phyloP scores from a whole-genome alignment of 2,113 vertebrate species.

The Marcusenius ussheri region DNA sequence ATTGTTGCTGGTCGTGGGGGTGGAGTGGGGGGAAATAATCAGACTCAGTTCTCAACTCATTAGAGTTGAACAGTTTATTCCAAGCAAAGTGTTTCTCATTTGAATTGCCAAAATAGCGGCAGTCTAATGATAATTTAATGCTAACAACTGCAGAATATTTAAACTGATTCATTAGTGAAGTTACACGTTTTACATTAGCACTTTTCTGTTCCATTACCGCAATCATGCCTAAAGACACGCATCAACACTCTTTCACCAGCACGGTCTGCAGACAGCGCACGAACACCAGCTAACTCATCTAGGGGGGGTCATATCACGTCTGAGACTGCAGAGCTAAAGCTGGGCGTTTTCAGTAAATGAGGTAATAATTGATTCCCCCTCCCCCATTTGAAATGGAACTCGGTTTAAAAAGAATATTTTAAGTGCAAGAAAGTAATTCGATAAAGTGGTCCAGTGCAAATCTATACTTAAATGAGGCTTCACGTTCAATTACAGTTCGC shows the following conservation, averaged over 20 bases:
- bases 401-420: conserved; percentile 54
- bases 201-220: conserved; percentile 53
- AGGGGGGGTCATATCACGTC: neutral
- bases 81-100: conserved; percentile 58
- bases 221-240: conserved; percentile 37
- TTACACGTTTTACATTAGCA: conserved; percentile 65
- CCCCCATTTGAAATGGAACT: conserved; percentile 45
- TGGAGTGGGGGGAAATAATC: conserved; percentile 38
- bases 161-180: conserved; percentile 63
- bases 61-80: conserved; percentile 56
- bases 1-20: neutral
- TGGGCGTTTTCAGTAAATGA: conserved; percentile 44
- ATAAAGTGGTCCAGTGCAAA: conserved; percentile 59
- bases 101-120: conserved; percentile 59
- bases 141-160: conserved; percentile 59
- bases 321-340: conserved; percentile 17
- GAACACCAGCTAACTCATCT: neutral
- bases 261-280: neutral
- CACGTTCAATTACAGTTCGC: conserved; percentile 60
- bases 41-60: conserved; percentile 59
- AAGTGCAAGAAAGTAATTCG: conserved; percentile 53
- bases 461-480: conserved; percentile 64
- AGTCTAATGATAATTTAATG: conserved; percentile 66
- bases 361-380: conserved; percentile 39
- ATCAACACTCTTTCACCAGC: conserved; percentile 2